Base-by-base conservation (phyloP, 1,140 invertebrate genomes). In the Telenomus remus region DNA sequence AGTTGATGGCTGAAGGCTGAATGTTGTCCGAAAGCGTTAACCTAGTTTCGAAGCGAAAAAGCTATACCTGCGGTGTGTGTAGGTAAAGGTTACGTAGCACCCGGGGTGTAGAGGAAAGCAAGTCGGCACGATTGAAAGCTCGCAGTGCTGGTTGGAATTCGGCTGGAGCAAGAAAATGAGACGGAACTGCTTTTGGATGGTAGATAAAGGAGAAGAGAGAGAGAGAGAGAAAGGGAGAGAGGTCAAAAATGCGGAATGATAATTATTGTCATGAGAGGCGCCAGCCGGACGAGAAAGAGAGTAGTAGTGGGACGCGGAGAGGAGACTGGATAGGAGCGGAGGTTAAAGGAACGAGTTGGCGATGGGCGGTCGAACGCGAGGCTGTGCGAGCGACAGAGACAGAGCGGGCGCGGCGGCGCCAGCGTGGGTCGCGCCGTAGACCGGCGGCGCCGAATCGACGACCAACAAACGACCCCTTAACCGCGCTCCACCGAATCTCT, bases 241-340 rank as follows among this genome's bases (percentile, higher is more conserved):
- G 49, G 55, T 68, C 51, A 75, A 68, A 65, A 76, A 74, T 61
- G 74, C 61, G 77, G 76, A 82, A 79, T 79, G 82, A 84, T 83
- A 85, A 84, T 85, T 82, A 82, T 86, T 81, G 78, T 85, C 81
- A 80, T 55, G 77, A 83, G 77, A 80, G 85, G 81, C 82, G 81
- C 81, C 82, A 83, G 80, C 79, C 81, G 79, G 76, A 59, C 78
- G 73, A 66, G 61, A 71, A 79, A 54, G 65, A 73, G 70, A 79
- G 78, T 80, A 79, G 63, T 70, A 73, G 60, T 72, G 74, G 71
- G 53, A 43, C 48, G 59, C 43, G 50, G 61, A 49, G 61, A 59
- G 53, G 51, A 70, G 54, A 55, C 35, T 27, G 19, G 19, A 27
- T 27, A 6, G 46, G 54, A 64, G 73, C 56, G 50, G 71, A 68